These are phyloP conservation scores for Myiagra hebetior DNA, from an alignment of 2,113 vertebrate species.

Conservation along the genomic window DNA sequence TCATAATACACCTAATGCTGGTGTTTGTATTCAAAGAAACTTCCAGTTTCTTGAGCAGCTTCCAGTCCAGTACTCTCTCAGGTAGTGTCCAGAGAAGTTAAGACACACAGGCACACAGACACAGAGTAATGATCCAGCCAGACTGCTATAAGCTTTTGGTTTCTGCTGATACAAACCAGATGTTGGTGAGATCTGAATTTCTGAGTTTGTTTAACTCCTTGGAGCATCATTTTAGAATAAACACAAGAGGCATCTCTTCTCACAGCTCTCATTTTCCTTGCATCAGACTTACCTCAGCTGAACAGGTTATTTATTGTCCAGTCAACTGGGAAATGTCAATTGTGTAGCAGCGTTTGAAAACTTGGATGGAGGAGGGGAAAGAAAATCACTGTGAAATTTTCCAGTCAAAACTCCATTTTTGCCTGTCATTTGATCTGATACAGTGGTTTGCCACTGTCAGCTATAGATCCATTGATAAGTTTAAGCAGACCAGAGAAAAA, in stretches of 20 bases:
- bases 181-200: not conserved
- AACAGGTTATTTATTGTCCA: slow-evolving; percentile 27
- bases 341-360: slow-evolving; percentile 6
- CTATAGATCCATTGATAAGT: not conserved
- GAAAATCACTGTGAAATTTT: not conserved
- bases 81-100: slow-evolving; percentile 1
- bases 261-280: not conserved
- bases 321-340: not conserved
- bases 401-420: slow-evolving; percentile 33
- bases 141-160: not conserved
- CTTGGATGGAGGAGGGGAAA: not conserved
- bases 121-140: not conserved
- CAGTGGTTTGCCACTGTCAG: slow-evolving; percentile 4
- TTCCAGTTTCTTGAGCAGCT: not conserved
- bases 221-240: slow-evolving; percentile 35
- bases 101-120: not conserved
- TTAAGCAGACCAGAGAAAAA: not conserved
- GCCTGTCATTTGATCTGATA: slow-evolving; percentile 26
- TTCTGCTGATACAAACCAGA: slow-evolving; percentile 49
- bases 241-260: slow-evolving; percentile 27
- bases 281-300: not conserved
- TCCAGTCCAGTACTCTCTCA: not conserved
- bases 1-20: not conserved
- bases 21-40: not conserved
- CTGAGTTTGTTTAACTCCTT: slow-evolving; percentile 41